Evolutionary conservation across 2,113 vertebrate species (phyloP).

Genomic region (Malurus alboscapulatus): DNA sequence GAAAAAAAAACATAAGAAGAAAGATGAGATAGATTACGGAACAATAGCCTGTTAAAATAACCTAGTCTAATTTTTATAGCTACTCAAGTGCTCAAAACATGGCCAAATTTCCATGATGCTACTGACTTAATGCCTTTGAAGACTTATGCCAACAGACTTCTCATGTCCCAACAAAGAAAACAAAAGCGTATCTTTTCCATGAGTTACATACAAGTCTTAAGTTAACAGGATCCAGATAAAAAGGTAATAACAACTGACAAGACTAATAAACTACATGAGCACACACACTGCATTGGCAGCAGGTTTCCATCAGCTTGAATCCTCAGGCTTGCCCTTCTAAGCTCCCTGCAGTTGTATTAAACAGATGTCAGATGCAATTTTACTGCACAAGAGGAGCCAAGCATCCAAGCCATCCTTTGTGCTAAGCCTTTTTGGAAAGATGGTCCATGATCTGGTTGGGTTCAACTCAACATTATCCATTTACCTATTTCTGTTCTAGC

Average conservation of each 20-base stretch:
- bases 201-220: conserved; percentile 76
- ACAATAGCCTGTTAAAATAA: conserved; percentile 75
- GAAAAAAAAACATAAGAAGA: conserved; percentile 18
- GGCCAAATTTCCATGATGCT: conserved; percentile 97
- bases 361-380: conserved; percentile 72
- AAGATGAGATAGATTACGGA: conserved; percentile 59
- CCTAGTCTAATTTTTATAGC: conserved; percentile 75
- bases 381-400: conserved; percentile 45
- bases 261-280: conserved; percentile 74
- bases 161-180: conserved; percentile 74
- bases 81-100: conserved; percentile 51
- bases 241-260: conserved; percentile 80
- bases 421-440: background rate
- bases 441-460: background rate
- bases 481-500: background rate
- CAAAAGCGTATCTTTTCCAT: conserved; percentile 78
- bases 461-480: background rate
- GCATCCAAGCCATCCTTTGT: conserved; percentile 7
- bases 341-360: conserved; percentile 66
- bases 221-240: conserved; percentile 81
- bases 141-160: conserved; percentile 77
- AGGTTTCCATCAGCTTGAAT: conserved; percentile 68
- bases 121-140: conserved; percentile 79
- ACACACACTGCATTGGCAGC: conserved; percentile 24
- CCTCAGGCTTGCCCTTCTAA: conserved; percentile 50